Conservation (phyloP, 2,113 vertebrate species). For the Osmerus mordax region DNA sequence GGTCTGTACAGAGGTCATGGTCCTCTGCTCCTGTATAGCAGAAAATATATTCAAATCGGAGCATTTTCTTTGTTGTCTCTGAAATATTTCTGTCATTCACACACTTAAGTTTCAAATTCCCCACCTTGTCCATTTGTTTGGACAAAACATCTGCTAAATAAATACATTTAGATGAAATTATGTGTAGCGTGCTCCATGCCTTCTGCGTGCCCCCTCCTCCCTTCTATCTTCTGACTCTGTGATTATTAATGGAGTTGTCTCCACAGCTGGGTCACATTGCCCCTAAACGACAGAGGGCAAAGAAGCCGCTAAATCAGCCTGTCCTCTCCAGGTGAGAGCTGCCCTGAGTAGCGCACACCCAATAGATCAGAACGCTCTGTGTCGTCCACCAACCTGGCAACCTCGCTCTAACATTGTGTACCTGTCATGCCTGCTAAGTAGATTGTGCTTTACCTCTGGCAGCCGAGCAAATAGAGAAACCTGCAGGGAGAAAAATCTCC, state of each 20-base stretch:
- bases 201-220: neutral
- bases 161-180: too few species aligned
- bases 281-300: slow-evolving; percentile 20
- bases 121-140: too few species aligned
- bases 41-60: too few species aligned
- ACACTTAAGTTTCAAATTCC: too few species aligned
- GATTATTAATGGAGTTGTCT: slow-evolving; percentile 34
- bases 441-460: neutral
- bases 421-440: slow-evolving; percentile 6
- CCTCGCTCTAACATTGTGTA: neutral
- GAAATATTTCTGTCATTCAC: too few species aligned
- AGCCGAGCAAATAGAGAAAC: neutral
- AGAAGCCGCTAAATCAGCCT: slow-evolving; percentile 11
- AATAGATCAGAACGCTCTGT: neutral
- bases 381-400: neutral
- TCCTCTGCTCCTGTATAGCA: too few species aligned
- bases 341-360: neutral
- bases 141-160: too few species aligned
- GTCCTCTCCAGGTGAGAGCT: slow-evolving; percentile 8
- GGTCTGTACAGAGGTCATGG: too few species aligned
- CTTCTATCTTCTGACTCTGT: slow-evolving; percentile 22
- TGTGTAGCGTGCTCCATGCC: neutral
- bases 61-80: too few species aligned
- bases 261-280: slow-evolving; percentile 32
- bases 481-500: neutral